Base-by-base conservation (phyloP, 2,888 invertebrate species). In the Plutella xylostella region DNA sequence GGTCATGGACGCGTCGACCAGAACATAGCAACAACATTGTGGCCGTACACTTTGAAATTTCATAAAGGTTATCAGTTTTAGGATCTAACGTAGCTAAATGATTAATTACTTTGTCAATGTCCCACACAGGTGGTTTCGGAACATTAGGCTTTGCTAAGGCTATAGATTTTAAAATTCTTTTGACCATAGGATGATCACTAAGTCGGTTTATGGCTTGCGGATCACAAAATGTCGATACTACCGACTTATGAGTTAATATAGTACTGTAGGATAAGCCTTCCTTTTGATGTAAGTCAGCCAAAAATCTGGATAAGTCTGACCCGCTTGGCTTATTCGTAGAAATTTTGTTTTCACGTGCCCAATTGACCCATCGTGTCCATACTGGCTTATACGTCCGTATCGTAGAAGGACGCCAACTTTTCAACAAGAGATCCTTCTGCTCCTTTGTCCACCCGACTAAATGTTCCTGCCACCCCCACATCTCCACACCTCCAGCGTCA, bases 361-460 rank as follows among this genome's bases (percentile, higher is more conserved):
- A 39, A 21, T 20, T 21, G 1, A 20, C 4, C 38, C 38, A 39
- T 21, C 38, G 38, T n/a, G 38, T 14, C 38, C 38, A 39, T 3
- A 21, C 38, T 20, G 38, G 38, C 15, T 39, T 39, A 19, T 39
- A 39, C 2, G 38, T 39, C 2, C 15, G 20, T 14, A 20, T 12
- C 6, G 38, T 39, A 11, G 38, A 39, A 2, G 38, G 38, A 21
- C 38, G 38, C 38, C 38, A 38, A 19, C 21, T 38, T 18, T 38
- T 11, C 9, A 21, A 7, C 17, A 38, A 22, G n/a, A 38, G 21
- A 19, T n/a, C 11, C 21, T 21, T 38, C 15, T 38, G 38, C 9
- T 5, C 2, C 7, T 41, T 30, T 17, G 41, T 15, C 41, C 41
- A 41, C 7, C 12, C 39, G 17, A 12, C 12, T 2, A 39, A 15